Base-by-base conservation (phyloP, 2,113 vertebrate species). In the Glaucomys volans region DNA sequence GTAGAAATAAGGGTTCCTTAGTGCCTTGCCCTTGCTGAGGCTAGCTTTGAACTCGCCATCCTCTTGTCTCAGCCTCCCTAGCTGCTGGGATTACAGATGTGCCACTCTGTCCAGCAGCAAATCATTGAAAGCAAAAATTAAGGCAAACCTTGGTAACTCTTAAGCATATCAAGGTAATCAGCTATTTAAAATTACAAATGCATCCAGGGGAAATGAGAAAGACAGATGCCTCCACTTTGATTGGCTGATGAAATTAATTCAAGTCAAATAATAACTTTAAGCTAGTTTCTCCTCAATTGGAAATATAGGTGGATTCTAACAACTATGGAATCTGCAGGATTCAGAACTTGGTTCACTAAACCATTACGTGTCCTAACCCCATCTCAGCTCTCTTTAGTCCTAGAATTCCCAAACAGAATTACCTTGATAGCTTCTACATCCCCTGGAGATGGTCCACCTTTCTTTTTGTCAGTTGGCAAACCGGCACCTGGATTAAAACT, bases 341-440 rank as follows among this genome's bases (percentile, higher is more conserved):
- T 75, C 40, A 57, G 37, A 57, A 24, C 11, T 40, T 8, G 37
- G 30, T n/a, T 54, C 16, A 8, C 32, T 32, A 44, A 18, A 76
- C 26, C 28, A 8, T 0, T n/a, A 4, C 42, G 28, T 32, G 32
- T 75, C 50, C 83, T 57, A 32, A n/a, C 4, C 22, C 28, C 76
- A 8, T 0, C 28, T 81, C 8, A 44, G 35, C 44, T 54, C 80
- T 47, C 62, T 57, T 14, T 13, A 76, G 52, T 50, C 80, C 50
- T 54, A 14, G 37, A 37, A 37, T 7, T 7, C 32, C 57, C n/a
- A 80, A 18, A 14, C 22, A 22, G 52, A 96, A 14, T 95, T 98
- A 99, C 99, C 99, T 99, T 99, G 94, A 99, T 99, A 0, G 99
- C 99, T 96, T 99, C 99, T 6, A 99, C 99, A 0, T 99, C 99